Conservation (phyloP, 2,888 invertebrate species). For the Belgica antarctica region DNA sequence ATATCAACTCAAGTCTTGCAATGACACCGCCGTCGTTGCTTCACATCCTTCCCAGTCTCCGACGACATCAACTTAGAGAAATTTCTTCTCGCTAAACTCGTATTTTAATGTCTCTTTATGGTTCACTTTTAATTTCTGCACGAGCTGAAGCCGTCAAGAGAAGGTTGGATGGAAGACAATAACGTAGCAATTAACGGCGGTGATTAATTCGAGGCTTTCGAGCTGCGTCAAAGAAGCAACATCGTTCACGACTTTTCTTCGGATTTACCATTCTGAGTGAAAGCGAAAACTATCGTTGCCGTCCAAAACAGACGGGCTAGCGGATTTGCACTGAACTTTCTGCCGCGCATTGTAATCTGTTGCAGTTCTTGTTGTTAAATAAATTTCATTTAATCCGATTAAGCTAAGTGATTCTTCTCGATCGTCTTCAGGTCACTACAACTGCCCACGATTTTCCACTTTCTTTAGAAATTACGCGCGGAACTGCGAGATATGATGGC, state of each 20-base stretch:
- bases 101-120: not conserved
- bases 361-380: not conserved
- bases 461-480: slow-evolving; percentile 1
- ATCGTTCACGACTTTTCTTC: no score
- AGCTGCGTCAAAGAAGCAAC: no score
- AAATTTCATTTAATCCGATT: not conserved
- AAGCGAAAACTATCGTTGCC: slow-evolving; percentile 7
- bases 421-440: no score
- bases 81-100: slow-evolving; percentile 16
- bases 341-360: not conserved
- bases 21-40: no score
- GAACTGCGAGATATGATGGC: not conserved
- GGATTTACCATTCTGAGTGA: slow-evolving; percentile 29
- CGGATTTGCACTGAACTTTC: not conserved
- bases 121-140: not conserved
- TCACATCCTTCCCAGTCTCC: no score
- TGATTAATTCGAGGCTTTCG: not conserved
- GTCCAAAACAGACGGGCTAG: not conserved
- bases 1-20: no score
- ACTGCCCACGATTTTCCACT: slow-evolving; percentile 1
- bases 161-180: not conserved
- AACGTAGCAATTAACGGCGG: not conserved
- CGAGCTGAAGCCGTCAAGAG: no score
- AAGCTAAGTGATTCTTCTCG: no score
- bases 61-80: no score